Evolutionary conservation across 2,888 invertebrate species (phyloP), one percentile per base, ranked within the genome.

Genomic region (Mylabris sibirica): DNA sequence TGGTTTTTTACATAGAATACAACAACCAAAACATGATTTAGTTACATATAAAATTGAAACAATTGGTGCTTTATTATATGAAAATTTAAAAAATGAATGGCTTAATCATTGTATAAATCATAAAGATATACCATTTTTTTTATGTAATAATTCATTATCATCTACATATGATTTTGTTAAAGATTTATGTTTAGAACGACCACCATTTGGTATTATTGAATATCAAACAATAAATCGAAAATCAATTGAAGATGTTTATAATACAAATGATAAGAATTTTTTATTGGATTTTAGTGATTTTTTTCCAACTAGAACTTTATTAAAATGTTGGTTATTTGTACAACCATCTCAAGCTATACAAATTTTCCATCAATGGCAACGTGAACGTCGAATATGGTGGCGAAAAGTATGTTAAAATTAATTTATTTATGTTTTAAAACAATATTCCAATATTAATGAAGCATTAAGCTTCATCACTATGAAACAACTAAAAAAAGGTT

Each of bases 341-440:
- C 82, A 86, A n/a, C 83, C 86, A 59, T 81, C 84, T 62, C 86
- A 87, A 71, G 84, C 88, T 0, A 88, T 88, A 78, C 90, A 91
- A 74, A 88, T 90, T 79, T 93, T 93, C 81, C 90, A 92, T 78
- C 90, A 91, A 75, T 90, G 92, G 86, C 94, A 94, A 80, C 88
- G 91, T 71, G 91, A 93, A 78, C 88, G 94, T 66, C 92, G 92
- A 81, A 90, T 91, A 76, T 95, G 95, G 94, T 95, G 95, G 95
- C 90, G 94, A 84, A 93, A 91, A 82, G 89, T 92, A 73, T 8
- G 30, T 30, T 30, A 30, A 30, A 30, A 30, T 8, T 8, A n/a
- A n/a, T n/a, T n/a, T n/a, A n/a, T n/a, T n/a, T n/a, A n/a, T n/a
- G n/a, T n/a, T n/a, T n/a, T n/a, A n/a, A n/a, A n/a, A n/a, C n/a